These are phyloP conservation scores for Bolborhynchus lineola DNA, from an alignment of 2,113 vertebrate species.

Conservation along the genomic window DNA sequence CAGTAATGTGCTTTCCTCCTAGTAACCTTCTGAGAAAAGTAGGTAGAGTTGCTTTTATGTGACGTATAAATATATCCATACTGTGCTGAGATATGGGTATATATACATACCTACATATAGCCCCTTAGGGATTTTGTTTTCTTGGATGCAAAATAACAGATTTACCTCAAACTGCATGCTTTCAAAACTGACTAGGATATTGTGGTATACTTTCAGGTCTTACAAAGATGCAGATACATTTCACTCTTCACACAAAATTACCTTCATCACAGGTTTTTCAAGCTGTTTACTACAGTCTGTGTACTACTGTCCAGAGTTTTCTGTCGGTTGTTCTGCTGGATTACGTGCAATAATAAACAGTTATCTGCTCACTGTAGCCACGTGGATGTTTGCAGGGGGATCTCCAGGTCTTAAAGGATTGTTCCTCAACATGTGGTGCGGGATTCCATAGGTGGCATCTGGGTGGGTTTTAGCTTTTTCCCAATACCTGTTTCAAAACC, in stretches of 20 bases:
- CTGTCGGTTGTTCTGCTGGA: conserved; percentile 68
- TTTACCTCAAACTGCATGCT: conserved; percentile 72
- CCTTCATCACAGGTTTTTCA: conserved; percentile 54
- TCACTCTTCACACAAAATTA: conserved; percentile 55
- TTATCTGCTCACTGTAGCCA: conserved; percentile 64
- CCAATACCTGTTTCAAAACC: background rate
- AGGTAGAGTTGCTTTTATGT: conserved; percentile 65
- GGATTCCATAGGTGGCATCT: background rate
- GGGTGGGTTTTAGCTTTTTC: background rate
- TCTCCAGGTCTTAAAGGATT: background rate
- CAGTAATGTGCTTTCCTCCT: conserved; percentile 28
- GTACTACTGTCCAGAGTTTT: conserved; percentile 58
- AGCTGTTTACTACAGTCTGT: conserved; percentile 51
- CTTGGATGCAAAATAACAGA: conserved; percentile 54
- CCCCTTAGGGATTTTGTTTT: conserved; percentile 50
- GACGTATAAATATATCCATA: conserved; percentile 19
- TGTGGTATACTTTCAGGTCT: conserved; percentile 63
- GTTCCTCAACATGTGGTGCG: background rate
- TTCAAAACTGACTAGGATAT: conserved; percentile 53
- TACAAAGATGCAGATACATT: conserved; percentile 54
- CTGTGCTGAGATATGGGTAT: conserved; percentile 18
- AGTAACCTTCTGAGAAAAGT: conserved; percentile 47
- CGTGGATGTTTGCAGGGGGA: background rate
- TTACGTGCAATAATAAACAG: conserved; percentile 74
- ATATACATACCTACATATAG: background rate